Conservation (phyloP, 2,113 vertebrate genomes). For the Oncorhynchus kisutch region DNA sequence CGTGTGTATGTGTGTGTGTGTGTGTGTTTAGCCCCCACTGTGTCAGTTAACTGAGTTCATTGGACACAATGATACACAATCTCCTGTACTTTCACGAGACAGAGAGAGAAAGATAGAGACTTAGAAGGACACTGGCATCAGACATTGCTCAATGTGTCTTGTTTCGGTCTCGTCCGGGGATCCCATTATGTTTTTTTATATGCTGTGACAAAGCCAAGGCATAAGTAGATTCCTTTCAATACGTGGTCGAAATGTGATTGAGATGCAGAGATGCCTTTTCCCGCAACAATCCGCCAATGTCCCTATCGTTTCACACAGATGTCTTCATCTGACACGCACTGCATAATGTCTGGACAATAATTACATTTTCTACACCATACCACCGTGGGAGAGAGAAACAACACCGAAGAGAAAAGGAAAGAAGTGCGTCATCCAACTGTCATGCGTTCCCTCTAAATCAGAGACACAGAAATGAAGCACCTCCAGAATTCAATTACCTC, state of each 20-base stretch:
- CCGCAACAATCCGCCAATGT: not conserved
- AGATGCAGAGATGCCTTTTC: not conserved
- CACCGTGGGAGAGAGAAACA: constrained; percentile 1
- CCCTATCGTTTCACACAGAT: constrained; percentile 6
- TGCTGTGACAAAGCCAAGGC: constrained; percentile 23
- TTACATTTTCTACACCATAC: constrained; percentile 22
- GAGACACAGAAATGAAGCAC: constrained; percentile 33
- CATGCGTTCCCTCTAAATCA: not conserved
- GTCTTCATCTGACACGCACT: constrained; percentile 20
- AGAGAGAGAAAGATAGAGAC: not conserved
- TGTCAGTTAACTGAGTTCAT: not conserved
- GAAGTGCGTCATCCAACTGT: constrained; percentile 15
- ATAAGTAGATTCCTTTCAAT: constrained; percentile 46
- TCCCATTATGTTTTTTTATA: constrained; percentile 32
- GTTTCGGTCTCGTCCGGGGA: constrained; percentile 14
- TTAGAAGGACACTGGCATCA: constrained; percentile 13
- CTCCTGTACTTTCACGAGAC: not conserved
- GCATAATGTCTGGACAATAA: not conserved
- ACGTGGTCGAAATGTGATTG: constrained; percentile 13
- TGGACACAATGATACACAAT: constrained; percentile 11
- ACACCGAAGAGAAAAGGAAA: constrained; percentile 6
- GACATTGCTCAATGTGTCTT: constrained; percentile 22
- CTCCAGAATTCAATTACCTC: constrained; percentile 58
- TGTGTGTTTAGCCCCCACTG: constrained; percentile 2
- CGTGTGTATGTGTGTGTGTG: constrained; percentile 1